Conservation (phyloP, 2,113 vertebrate genomes). For the Hydropotes inermis region DNA sequence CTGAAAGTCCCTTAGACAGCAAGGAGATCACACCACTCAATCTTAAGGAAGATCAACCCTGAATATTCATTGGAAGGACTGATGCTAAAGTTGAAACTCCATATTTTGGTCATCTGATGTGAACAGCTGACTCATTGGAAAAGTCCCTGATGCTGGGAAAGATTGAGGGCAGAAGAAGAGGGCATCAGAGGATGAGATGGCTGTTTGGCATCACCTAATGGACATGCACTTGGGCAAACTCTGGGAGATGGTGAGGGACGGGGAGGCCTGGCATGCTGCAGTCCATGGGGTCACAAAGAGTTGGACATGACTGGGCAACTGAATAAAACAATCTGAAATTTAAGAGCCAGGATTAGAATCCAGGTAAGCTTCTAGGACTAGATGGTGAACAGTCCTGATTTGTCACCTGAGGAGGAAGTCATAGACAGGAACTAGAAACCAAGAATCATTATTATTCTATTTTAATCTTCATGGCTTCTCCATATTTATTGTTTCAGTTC, state of each 20-base stretch:
- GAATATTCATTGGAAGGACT: not conserved
- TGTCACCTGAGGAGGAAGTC: not conserved
- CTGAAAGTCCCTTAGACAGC: not conserved
- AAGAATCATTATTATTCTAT: not conserved
- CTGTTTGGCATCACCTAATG: rapidly evolving
- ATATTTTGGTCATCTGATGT: not conserved
- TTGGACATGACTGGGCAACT: not conserved
- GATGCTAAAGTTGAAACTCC: not conserved
- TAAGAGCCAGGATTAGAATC: not conserved
- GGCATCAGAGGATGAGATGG: not conserved
- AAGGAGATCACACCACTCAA: not conserved
- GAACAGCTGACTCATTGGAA: not conserved
- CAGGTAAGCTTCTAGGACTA: not conserved
- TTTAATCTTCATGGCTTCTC: not conserved
- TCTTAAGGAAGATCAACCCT: not conserved
- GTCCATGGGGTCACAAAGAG: not conserved
- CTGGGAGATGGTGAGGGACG: not conserved
- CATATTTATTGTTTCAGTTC: not conserved
- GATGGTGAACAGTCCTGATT: not conserved
- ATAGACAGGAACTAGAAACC: not conserved
- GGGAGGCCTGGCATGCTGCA: not conserved
- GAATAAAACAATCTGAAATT: not conserved
- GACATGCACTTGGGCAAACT: not conserved
- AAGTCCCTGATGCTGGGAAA: not conserved
- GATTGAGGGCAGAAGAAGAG: not conserved